Conservation (phyloP, 2,888 invertebrate species). For the Taenaris catops region DNA sequence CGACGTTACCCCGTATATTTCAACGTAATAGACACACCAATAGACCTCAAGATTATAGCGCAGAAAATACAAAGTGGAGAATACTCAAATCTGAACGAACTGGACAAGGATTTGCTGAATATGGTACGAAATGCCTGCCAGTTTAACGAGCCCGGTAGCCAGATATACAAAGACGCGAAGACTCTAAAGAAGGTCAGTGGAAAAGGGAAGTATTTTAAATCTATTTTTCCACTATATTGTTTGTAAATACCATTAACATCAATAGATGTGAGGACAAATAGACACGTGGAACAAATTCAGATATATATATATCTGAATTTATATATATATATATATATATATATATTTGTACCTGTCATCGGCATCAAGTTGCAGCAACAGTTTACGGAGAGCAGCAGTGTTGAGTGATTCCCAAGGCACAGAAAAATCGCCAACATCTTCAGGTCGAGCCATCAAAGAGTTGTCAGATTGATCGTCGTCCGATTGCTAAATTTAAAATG, state of each 20-base stretch:
- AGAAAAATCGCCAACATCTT: slow-evolving; percentile 36
- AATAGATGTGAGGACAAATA: too few species aligned
- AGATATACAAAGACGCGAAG: slow-evolving; percentile 97
- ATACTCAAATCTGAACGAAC: slow-evolving; percentile 87
- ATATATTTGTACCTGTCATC: too few species aligned
- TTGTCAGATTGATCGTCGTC: slow-evolving; percentile 64
- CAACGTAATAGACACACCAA: slow-evolving; percentile 94
- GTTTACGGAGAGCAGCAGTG: slow-evolving; percentile 60
- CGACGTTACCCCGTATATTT: slow-evolving; percentile 97
- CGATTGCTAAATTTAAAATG: slow-evolving; percentile 37
- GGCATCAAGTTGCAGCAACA: slow-evolving; percentile 60
- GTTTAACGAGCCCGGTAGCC: slow-evolving; percentile 98
- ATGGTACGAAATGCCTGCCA: slow-evolving; percentile 97
- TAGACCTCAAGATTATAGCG: slow-evolving; percentile 96
- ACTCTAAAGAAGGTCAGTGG: slow-evolving; percentile 86
- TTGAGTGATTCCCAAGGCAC: slow-evolving; percentile 59
- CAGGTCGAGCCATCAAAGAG: slow-evolving; percentile 43
- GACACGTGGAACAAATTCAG: too few species aligned
- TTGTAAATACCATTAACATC: too few species aligned
- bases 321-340: too few species aligned
- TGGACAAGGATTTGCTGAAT: slow-evolving; percentile 93
- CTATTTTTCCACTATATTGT: too few species aligned
- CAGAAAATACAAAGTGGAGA: slow-evolving; percentile 92
- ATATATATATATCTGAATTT: too few species aligned
- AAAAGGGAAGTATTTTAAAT: not conserved